Percentiles rank a stretch among this genome's conserved stretches.
Conservation (phyloP, 1,140 invertebrate genomes). For the Temnothorax longispinosus region DNA sequence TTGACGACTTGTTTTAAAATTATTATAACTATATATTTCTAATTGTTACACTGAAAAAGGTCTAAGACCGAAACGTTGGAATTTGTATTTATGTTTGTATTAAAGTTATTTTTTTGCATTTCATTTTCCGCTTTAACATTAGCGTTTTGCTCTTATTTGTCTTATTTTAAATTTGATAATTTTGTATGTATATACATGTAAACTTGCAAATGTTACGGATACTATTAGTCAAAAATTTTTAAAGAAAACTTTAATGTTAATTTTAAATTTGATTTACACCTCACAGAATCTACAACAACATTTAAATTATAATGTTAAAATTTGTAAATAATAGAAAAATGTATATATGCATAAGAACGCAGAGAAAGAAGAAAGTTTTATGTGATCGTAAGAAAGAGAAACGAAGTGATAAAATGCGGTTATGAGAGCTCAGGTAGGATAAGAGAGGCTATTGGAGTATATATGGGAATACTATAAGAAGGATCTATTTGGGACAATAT, state of each 20-base stretch:
- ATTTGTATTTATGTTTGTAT: no score
- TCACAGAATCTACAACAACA: background rate
- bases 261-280: background rate
- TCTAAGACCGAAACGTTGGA: no score
- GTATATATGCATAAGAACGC: background rate
- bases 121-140: no score
- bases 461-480: background rate
- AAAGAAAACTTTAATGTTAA: background rate
- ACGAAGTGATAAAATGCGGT: background rate
- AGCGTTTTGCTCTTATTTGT: no score
- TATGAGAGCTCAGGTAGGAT: background rate
- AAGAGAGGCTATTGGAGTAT: background rate
- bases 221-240: background rate
- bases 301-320: background rate
- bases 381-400: background rate
- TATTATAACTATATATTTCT: no score
- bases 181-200: background rate
- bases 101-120: no score
- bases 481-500: conserved; percentile 4
- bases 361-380: background rate
- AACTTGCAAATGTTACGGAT: background rate
- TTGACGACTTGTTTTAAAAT: no score
- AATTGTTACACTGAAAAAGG: no score
- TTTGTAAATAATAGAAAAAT: background rate
- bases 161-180: no score